Base-by-base conservation (phyloP, 2,888 invertebrate genomes). In the Noctuana brunneofusca region DNA sequence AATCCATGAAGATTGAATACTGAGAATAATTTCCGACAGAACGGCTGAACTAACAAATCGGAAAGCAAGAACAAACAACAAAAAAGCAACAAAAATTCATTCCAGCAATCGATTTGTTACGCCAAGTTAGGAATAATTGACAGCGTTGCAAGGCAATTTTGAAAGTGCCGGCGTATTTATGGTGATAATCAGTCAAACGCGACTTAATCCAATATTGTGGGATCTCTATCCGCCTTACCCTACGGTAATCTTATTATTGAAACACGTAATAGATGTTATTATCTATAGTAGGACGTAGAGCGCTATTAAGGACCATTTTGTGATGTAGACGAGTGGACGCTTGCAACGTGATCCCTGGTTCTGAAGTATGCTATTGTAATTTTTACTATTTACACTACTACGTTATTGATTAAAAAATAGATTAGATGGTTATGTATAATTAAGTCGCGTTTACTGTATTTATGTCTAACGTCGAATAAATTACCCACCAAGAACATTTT, bases 121-220 rank as follows among this genome's bases (percentile, higher is more conserved):
- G 55, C 27, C 41, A 16, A 60, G 53, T 53, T 62, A 62, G 46
- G 20, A 62, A 50, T 56, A 62, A 62, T 62, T 56, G 55, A 62
- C 62, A 49, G 49, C 49, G 55, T 50, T 41, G 55, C 55, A 30
- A 41, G 49, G 49, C 63, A 66, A 67, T 66, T 70, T 68, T 67
- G 69, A 69, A 70, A 69, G 64, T 63, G 63, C 58, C 46, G 43
- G 60, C 63, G 12, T 46, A 20, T 18, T 46, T 62, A 38, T n/a
- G n/a, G n/a, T n/a, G n/a, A n/a, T n/a, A n/a, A n/a, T 27, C 22
- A 24, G 24, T 14, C 24, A 11, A 49, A 20, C 43, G 18, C 43
- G 18, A 12, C 3, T 12, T 46, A 46, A 46, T 46, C 43, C 43
- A 46, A 46, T 46, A 46, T 20, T 46, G 43, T 12, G 11, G 20